Percentiles rank a stretch among this genome's conserved stretches.
Evolutionary conservation across 2,797 vertebrate species (phyloP).

Genomic region (Phoxinus dragarum): DNA sequence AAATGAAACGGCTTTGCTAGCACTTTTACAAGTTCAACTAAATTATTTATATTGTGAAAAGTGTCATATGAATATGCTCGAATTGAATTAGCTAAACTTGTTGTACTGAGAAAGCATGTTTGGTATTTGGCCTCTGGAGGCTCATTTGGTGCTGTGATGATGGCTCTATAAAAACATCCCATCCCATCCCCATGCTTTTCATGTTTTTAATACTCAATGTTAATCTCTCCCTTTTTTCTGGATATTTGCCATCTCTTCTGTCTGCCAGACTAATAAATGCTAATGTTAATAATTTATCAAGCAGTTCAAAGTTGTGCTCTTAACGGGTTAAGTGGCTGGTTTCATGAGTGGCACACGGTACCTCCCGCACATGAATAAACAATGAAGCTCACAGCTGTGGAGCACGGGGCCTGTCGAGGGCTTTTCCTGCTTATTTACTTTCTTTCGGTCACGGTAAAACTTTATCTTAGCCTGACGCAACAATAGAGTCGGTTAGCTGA

Average conservation of each 20-base stretch:
- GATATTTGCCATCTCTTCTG: slow-evolving; percentile 56
- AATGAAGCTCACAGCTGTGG: slow-evolving; percentile 82
- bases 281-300: slow-evolving; percentile 82
- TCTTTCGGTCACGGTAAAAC: slow-evolving; percentile 47
- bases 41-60: neutral
- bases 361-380: slow-evolving; percentile 90
- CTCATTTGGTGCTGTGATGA: neutral
- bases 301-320: slow-evolving; percentile 74
- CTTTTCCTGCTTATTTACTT: slow-evolving; percentile 61
- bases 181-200: neutral
- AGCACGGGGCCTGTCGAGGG: slow-evolving; percentile 78
- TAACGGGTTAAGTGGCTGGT: slow-evolving; percentile 90
- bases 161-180: neutral
- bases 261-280: slow-evolving; percentile 74
- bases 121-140: neutral
- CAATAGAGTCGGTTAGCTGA: slow-evolving; percentile 22
- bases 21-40: neutral
- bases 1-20: neutral
- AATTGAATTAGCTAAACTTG: neutral
- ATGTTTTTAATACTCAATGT: neutral
- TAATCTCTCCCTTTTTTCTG: slow-evolving; percentile 72
- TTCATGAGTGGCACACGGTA: slow-evolving; percentile 76
- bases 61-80: neutral
- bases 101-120: neutral
- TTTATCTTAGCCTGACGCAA: slow-evolving; percentile 67